Conservation (phyloP, 2,113 vertebrate species). For the Salvelinus fontinalis region DNA sequence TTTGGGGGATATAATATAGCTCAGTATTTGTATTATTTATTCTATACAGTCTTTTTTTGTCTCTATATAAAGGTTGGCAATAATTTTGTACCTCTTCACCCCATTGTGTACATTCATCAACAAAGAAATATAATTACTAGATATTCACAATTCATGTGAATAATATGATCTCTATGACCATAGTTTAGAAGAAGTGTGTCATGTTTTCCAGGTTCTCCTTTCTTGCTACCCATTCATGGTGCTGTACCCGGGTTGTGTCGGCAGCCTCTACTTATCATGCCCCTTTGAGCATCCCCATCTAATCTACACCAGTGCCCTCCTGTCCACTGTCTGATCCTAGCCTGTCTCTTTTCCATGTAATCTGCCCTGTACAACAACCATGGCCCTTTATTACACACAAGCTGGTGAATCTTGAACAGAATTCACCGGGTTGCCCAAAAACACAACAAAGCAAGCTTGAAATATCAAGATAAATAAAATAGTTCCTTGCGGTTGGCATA, state of each 20-base stretch:
- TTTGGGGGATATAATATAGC: too few species aligned
- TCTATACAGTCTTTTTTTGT: too few species aligned
- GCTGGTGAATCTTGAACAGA: neutral
- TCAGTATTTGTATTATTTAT: too few species aligned
- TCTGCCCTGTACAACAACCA: neutral
- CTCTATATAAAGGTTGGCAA: too few species aligned
- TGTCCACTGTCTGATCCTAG: neutral
- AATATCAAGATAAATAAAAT: too few species aligned
- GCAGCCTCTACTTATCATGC: neutral
- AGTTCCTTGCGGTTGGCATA: too few species aligned
- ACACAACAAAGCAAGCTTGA: too few species aligned
- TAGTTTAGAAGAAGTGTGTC: too few species aligned
- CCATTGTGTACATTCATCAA: neutral
- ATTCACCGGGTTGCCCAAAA: too few species aligned
- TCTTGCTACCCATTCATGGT: neutral
- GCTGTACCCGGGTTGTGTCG: neutral
- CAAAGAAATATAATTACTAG: neutral
- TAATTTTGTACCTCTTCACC: neutral
- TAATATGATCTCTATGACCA: too few species aligned
- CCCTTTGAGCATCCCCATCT: neutral
- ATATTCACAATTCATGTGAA: neutral
- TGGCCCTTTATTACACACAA: neutral
- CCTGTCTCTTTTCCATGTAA: neutral
- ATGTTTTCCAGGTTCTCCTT: neutral
- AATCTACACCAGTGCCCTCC: neutral